These are phyloP conservation scores for Hydrochoerus hydrochaeris DNA, from an alignment of 2,113 vertebrate genomes.

Conservation along the genomic window DNA sequence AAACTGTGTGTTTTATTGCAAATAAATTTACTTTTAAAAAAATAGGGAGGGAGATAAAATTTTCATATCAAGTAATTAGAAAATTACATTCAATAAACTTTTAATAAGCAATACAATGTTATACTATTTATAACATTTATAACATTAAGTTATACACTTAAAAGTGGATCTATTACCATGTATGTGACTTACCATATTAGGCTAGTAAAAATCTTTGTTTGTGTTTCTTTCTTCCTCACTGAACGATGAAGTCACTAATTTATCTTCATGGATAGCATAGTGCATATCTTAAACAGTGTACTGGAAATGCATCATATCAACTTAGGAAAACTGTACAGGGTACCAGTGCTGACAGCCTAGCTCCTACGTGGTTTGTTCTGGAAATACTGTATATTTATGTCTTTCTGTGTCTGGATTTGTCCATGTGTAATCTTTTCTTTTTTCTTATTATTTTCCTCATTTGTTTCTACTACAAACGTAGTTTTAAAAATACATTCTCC, in stretches of 20 bases:
- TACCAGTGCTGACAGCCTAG: no score
- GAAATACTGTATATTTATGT: background rate
- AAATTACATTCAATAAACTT: background rate
- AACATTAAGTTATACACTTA: background rate
- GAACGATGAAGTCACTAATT: background rate
- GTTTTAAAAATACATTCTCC: background rate
- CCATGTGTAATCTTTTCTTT: background rate
- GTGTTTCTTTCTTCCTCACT: background rate
- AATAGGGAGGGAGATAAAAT: background rate
- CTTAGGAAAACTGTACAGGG: background rate
- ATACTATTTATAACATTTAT: no score
- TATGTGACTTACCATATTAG: background rate
- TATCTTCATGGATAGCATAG: background rate
- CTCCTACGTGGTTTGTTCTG: background rate
- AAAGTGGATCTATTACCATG: background rate
- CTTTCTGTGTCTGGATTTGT: background rate
- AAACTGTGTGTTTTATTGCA: background rate
- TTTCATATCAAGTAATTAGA: background rate
- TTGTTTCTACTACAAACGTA: background rate
- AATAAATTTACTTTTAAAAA: background rate
- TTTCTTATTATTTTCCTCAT: background rate
- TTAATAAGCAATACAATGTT: background rate
- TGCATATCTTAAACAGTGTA: background rate
- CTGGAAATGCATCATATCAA: background rate
- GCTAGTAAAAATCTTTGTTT: background rate